phyloP scores from a whole-genome alignment of 2,888 invertebrate genomes.

The Temnothorax unifasciatus region DNA sequence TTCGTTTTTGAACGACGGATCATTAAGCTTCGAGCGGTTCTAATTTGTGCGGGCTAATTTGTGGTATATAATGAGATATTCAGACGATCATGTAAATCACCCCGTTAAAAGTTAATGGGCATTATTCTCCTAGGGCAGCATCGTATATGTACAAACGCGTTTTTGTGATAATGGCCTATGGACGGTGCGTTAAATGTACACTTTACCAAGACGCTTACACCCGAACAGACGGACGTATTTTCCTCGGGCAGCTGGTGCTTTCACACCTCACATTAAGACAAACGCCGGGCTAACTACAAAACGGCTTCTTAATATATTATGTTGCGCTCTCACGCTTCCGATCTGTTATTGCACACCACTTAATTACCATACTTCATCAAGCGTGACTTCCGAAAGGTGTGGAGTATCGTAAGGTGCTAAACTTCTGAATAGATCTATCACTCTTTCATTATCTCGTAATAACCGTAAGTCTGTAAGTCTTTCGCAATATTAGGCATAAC shows the following conservation, averaged over 20 bases:
- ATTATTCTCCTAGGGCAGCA: slow-evolving; percentile 31
- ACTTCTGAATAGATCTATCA: slow-evolving; percentile 44
- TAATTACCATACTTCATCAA: slow-evolving; percentile 75
- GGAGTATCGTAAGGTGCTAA: slow-evolving; percentile 65
- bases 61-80: slow-evolving; percentile 45
- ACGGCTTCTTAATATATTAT: slow-evolving; percentile 72
- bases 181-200: not conserved
- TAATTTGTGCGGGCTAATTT: slow-evolving; percentile 47
- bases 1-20: slow-evolving; percentile 38
- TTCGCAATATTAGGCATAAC: no score
- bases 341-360: slow-evolving; percentile 73
- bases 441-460: not conserved
- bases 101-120: slow-evolving; percentile 50
- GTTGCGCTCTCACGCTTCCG: slow-evolving; percentile 70
- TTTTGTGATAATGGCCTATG: slow-evolving; percentile 15
- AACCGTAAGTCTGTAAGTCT: not conserved
- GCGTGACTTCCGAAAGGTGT: slow-evolving; percentile 69
- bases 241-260: slow-evolving; percentile 72
- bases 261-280: slow-evolving; percentile 68
- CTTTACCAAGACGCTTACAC: slow-evolving; percentile 1
- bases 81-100: slow-evolving; percentile 49
- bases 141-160: not conserved
- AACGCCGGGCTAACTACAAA: slow-evolving; percentile 69
- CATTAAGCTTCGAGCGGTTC: slow-evolving; percentile 41
- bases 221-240: slow-evolving; percentile 69